These are phyloP conservation scores for Agrotis clavis DNA, from an alignment of 2,888 invertebrate species.

Conservation along the genomic window DNA sequence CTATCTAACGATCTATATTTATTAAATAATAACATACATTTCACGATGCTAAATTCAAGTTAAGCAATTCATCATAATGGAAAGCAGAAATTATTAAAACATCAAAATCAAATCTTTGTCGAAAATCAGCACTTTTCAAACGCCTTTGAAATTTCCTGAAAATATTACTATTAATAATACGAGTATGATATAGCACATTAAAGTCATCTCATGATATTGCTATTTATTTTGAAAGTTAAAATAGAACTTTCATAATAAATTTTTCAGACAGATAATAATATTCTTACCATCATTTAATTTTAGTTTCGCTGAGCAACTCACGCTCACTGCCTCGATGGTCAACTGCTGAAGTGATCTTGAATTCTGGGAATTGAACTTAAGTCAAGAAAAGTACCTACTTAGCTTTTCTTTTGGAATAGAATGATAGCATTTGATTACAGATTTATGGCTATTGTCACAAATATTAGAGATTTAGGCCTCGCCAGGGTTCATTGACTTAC, in stretches of 20 bases:
- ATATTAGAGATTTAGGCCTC: too few species aligned
- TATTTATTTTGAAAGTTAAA: not conserved
- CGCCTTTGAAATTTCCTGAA: not conserved
- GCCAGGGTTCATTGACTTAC: too few species aligned
- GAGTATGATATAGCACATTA: not conserved
- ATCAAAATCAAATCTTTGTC: slow-evolving; percentile 7
- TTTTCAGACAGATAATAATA: not conserved
- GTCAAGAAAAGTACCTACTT: too few species aligned
- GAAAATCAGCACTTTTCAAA: not conserved
- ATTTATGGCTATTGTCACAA: too few species aligned
- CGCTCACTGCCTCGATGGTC: not conserved
- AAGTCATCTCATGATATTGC: not conserved
- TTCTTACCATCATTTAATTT: not conserved
- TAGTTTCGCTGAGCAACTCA: not conserved
- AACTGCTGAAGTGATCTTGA: not conserved
- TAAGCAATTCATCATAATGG: slow-evolving; percentile 8
- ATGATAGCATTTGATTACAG: too few species aligned
- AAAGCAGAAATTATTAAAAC: slow-evolving; percentile 8
- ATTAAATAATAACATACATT: slow-evolving; percentile 8
- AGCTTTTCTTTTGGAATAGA: too few species aligned
- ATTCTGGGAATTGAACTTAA: too few species aligned
- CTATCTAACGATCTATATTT: not conserved
- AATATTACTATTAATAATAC: not conserved
- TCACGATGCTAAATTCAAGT: slow-evolving; percentile 13
- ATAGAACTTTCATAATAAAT: not conserved